Evolutionary conservation across 2,797 vertebrate genomes (phyloP).

Genomic region (Manis crassicaudata): DNA sequence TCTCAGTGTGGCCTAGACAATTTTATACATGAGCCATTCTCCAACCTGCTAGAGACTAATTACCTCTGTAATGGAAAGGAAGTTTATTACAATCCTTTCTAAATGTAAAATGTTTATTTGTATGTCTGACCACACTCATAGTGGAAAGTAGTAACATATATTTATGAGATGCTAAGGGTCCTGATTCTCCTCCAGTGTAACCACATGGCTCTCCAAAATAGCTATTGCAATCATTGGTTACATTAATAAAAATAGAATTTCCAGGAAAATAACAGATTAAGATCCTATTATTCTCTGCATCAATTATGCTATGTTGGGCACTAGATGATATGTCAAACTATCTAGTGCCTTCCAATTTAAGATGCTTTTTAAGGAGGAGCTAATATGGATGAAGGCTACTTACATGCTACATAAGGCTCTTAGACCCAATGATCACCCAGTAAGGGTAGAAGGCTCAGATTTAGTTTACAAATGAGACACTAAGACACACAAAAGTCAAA

Average conservation of each 20-base stretch:
- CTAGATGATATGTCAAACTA: background rate
- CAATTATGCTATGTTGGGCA: background rate
- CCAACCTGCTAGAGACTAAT: background rate
- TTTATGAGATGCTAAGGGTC: slow-evolving; percentile 5
- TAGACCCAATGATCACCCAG: background rate
- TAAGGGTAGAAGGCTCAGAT: background rate
- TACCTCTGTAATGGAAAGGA: slow-evolving; percentile 2
- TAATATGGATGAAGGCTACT: background rate
- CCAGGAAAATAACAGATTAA: background rate
- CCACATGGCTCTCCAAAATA: background rate
- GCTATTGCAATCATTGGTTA: background rate
- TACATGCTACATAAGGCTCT: background rate
- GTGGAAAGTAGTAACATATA: background rate
- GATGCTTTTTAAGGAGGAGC: background rate
- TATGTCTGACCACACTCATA: background rate
- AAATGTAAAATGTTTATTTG: slow-evolving; percentile 23
- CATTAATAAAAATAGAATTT: slow-evolving; percentile 32
- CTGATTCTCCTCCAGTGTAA: background rate
- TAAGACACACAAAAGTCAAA: background rate
- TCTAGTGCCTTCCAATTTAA: background rate
- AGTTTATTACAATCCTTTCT: background rate
- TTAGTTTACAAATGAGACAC: background rate
- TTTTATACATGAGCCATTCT: background rate
- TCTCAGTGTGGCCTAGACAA: background rate
- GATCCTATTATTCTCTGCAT: background rate